Evolutionary conservation across 92 coral and sea anemone genomes (phyloP).

Genomic region (Palythoa grandiflora): DNA sequence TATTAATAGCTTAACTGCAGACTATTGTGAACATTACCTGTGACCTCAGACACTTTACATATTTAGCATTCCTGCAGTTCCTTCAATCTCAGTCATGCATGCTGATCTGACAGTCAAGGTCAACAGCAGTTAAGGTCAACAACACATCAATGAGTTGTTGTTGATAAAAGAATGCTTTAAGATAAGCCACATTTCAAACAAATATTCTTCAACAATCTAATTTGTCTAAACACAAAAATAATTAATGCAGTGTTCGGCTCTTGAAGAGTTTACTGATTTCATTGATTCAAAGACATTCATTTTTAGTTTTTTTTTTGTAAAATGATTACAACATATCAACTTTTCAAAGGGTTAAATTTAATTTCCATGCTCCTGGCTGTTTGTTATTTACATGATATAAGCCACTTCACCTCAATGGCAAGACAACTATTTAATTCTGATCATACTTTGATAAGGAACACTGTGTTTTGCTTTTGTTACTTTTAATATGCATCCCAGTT

Average conservation of each 20-base stretch:
- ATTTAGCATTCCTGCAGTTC: background rate
- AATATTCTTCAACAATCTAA: no score
- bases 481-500: background rate
- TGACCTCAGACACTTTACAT: background rate
- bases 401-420: background rate
- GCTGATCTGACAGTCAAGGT: slow-evolving; percentile 10
- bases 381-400: background rate
- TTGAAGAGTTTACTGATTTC: no score
- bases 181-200: background rate
- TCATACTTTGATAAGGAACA: background rate
- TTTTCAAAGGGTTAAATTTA: background rate
- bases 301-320: no score
- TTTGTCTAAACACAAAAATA: no score
- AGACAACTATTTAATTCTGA: background rate
- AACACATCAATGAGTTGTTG: background rate
- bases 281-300: no score
- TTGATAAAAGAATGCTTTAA: background rate
- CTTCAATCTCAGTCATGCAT: background rate
- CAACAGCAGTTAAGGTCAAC: background rate
- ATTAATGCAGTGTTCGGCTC: no score
- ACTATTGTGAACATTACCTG: background rate
- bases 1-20: background rate
- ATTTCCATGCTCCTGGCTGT: background rate
- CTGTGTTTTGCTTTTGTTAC: background rate
- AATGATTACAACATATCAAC: background rate